Percentiles rank a stretch among this genome's conserved stretches.
phyloP scores from a whole-genome alignment of 2,113 vertebrate species.

The Oreotrochilus melanogaster region DNA sequence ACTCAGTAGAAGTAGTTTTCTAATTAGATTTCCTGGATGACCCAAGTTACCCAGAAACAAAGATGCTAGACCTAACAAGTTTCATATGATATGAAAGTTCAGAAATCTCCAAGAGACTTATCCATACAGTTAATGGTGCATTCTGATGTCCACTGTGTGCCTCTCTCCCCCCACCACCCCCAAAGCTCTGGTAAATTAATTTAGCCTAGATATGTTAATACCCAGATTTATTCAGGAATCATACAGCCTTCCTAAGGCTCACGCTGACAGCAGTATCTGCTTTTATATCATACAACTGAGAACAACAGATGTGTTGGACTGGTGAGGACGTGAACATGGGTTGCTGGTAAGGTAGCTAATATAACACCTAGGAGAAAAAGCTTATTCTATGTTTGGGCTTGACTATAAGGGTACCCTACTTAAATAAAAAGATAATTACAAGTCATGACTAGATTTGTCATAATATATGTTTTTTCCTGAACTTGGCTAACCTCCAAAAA shows the following conservation, averaged over 20 bases:
- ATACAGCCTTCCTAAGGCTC: background rate
- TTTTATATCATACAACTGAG: background rate
- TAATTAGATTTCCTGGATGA: background rate
- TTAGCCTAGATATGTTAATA: too few species aligned
- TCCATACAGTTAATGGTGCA: background rate
- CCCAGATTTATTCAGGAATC: background rate
- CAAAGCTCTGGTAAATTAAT: too few species aligned
- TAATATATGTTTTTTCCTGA: background rate
- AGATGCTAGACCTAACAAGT: background rate
- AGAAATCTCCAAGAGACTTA: background rate
- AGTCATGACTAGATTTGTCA: background rate
- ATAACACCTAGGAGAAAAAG: background rate
- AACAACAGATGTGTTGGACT: background rate
- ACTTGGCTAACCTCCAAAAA: background rate
- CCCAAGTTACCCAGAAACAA: background rate
- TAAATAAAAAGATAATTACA: background rate
- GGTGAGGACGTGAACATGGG: background rate
- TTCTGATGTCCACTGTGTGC: background rate
- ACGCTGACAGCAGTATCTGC: background rate
- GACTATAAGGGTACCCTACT: background rate
- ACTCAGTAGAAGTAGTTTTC: background rate
- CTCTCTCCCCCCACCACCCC: too few species aligned
- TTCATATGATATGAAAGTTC: background rate
- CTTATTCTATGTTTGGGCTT: background rate
- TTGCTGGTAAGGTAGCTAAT: background rate